Percentiles rank a stretch among this genome's conserved stretches.
Evolutionary conservation across 2,113 vertebrate species (phyloP).

Genomic region (Epinephelus lanceolatus): DNA sequence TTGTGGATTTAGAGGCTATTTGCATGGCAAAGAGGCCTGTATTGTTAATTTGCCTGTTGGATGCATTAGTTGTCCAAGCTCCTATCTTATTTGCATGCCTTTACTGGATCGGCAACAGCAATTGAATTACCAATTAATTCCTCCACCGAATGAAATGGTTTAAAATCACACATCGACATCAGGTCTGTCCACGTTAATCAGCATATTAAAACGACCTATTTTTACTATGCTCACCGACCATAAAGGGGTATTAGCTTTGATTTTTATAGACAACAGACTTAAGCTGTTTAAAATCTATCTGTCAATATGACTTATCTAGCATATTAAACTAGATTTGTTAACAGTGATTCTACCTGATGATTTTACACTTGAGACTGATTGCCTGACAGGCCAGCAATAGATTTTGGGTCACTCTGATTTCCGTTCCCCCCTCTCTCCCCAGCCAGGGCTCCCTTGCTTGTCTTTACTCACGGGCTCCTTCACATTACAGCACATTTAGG

Average conservation of each 20-base stretch:
- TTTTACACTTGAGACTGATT: constrained; percentile 68
- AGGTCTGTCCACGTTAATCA: constrained; percentile 36
- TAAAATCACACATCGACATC: constrained; percentile 34
- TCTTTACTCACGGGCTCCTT: constrained; percentile 74
- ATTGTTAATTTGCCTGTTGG: constrained; percentile 79
- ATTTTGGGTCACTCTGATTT: constrained; percentile 68
- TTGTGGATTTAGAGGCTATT: constrained; percentile 80
- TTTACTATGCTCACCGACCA: constrained; percentile 34
- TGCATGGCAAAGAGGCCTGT: constrained; percentile 76
- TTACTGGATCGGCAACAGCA: constrained; percentile 68
- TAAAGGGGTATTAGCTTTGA: constrained; percentile 31
- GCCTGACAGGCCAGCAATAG: constrained; percentile 63
- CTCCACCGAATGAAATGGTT: constrained; percentile 48
- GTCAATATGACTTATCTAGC: constrained; percentile 54
- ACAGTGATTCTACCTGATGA: constrained; percentile 56
- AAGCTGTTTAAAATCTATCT: constrained; percentile 54
- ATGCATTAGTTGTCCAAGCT: constrained; percentile 73
- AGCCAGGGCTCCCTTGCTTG: constrained; percentile 57
- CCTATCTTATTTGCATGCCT: constrained; percentile 80
- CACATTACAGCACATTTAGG: constrained; percentile 83
- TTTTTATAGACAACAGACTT: constrained; percentile 46
- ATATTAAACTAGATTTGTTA: constrained; percentile 64
- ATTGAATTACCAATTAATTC: constrained; percentile 74
- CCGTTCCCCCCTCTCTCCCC: constrained; percentile 27
- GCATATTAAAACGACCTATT: constrained; percentile 38